Evolutionary conservation across 1,140 invertebrate species (phyloP).

Genomic region (Bursaphelenchus mucronatus): DNA sequence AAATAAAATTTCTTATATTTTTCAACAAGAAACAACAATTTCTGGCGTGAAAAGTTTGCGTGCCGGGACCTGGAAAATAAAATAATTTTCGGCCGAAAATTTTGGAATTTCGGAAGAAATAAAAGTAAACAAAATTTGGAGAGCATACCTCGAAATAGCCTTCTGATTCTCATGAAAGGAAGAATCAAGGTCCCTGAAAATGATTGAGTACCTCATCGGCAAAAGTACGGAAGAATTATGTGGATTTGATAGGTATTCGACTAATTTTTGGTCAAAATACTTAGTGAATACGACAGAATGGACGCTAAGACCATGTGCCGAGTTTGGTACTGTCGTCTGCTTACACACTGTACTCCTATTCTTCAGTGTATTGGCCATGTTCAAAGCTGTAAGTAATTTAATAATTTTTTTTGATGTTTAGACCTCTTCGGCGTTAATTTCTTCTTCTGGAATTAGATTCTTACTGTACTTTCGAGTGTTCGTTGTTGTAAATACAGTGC

Average conservation of each 20-base stretch:
- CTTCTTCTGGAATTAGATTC: slow-evolving; percentile 16
- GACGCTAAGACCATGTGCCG: slow-evolving; percentile 5
- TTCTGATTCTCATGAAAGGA: too few species aligned
- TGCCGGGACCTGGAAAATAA: too few species aligned
- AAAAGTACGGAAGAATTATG: slow-evolving; percentile 5
- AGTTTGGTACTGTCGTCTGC: background rate
- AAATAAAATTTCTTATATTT: too few species aligned
- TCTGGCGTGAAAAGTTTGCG: too few species aligned
- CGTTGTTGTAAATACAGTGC: background rate
- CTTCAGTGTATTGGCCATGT: slow-evolving; percentile 6
- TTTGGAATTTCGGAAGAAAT: too few species aligned
- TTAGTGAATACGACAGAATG: slow-evolving; percentile 3
- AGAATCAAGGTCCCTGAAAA: too few species aligned
- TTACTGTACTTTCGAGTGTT: slow-evolving; percentile 21
- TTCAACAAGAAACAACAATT: too few species aligned
- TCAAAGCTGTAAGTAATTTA: slow-evolving; percentile 18
- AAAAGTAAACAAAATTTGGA: too few species aligned
- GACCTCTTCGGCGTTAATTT: slow-evolving; percentile 26
- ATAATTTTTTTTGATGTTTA: slow-evolving; percentile 16
- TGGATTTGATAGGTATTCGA: slow-evolving; percentile 7
- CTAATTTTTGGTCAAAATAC: slow-evolving; percentile 20
- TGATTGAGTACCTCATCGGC: too few species aligned
- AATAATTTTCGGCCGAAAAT: too few species aligned
- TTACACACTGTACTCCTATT: slow-evolving; percentile 8
- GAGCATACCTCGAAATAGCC: too few species aligned